Base-by-base conservation (phyloP, 2,888 invertebrate genomes). In the Pedicia rivosa region DNA sequence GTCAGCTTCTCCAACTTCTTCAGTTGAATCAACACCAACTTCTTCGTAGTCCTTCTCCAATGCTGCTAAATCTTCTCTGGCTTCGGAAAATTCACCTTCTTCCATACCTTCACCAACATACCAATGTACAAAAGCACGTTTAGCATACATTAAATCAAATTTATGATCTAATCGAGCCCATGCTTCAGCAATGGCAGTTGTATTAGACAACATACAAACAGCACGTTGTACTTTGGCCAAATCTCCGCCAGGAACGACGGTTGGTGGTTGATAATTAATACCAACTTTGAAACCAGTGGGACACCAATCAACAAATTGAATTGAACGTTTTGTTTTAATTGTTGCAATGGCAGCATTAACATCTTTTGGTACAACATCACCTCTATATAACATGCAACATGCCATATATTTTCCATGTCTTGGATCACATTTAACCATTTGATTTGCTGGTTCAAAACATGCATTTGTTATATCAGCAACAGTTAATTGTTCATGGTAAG, bases 91-190 rank as follows among this genome's bases (percentile, higher is more conserved):
- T 58, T 91, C 80, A 30, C 79, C 79, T 57, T 83, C 83, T 53
- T 82, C 82, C 78, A 88, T 87, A 44, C 87, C 86, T 56, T 84
- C 84, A 5, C 80, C 78, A 1, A 82, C 79, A 55, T 83, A 82
- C 94, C 94, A 94, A 63, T 94, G 92, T 13, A 94, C 90, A 58
- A 94, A 94, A 4, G 92, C 92, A 42, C 91, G 74, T 63, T 92
- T 92, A 26, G 90, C 84, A 63, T 88, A 94, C 90, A 94, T 92
- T 50, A 94, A 64, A 63, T 94, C 92, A 58, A 94, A 91, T 59
- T 94, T 94, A 62, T 86, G 86, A 63, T 92, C 87, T 41, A 94
- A 67, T 48, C 87, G 74, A 37, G 88, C 90, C 92, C 92, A 94
- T 20, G 92, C 92, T 57, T 92, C 91, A 4, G 90, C 91, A 53